These are phyloP conservation scores for Pinna nobilis DNA, from an alignment of 1,140 invertebrate genomes.

Conservation along the genomic window DNA sequence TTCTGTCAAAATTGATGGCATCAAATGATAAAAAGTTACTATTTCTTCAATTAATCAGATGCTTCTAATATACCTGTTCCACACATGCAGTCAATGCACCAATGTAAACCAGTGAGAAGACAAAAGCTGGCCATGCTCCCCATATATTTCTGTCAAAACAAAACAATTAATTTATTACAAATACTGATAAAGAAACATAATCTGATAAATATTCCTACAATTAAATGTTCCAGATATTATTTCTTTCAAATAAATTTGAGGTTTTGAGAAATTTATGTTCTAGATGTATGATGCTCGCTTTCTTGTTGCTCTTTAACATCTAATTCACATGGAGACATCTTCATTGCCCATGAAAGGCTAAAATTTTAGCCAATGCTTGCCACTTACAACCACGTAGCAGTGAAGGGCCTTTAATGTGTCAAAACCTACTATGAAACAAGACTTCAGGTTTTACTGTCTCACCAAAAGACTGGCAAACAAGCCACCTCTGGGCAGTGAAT, in stretches of 20 bases:
- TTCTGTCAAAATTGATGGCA: background rate
- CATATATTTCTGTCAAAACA: slow-evolving; percentile 63
- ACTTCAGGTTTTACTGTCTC: too few species aligned
- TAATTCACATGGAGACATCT: too few species aligned
- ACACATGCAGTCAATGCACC: slow-evolving; percentile 80
- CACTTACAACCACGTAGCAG: too few species aligned
- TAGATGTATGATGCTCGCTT: background rate
- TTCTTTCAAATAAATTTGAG: background rate
- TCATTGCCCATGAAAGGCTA: too few species aligned
- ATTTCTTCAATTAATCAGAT: background rate
- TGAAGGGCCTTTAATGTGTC: too few species aligned
- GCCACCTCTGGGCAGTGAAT: too few species aligned
- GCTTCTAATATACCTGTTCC: slow-evolving; percentile 70
- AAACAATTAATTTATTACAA: slow-evolving; percentile 6
- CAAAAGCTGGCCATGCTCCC: slow-evolving; percentile 80
- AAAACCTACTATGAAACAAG: too few species aligned
- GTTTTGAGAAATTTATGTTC: background rate
- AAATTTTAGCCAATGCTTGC: too few species aligned
- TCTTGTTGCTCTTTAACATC: background rate
- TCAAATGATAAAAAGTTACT: background rate
- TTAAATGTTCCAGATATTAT: background rate
- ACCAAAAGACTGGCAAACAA: too few species aligned
- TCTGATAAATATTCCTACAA: background rate
- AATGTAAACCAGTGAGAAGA: slow-evolving; percentile 78
- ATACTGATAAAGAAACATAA: background rate